Percentiles rank a stretch among this genome's conserved stretches.
phyloP scores from a whole-genome alignment of 2,113 vertebrate species.

The Salvelinus sp. region DNA sequence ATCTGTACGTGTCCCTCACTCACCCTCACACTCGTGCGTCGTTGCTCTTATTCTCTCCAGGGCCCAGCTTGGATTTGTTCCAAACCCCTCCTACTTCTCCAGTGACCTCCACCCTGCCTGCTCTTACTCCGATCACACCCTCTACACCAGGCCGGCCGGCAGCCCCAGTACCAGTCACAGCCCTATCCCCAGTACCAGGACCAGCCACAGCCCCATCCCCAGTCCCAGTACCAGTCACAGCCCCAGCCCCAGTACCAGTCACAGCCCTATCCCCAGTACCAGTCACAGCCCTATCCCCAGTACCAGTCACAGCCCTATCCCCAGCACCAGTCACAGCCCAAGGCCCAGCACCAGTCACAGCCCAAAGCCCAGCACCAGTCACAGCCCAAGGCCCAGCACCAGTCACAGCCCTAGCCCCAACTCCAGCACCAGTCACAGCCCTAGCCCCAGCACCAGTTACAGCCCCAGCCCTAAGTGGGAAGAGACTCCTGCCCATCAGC shows the following conservation, averaged over 20 bases:
- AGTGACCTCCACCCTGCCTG: slow-evolving; percentile 29
- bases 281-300: not conserved
- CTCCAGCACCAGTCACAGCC: no score
- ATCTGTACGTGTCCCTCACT: not conserved
- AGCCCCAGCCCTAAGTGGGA: slow-evolving; percentile 13
- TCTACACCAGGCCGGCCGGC: slow-evolving; percentile 15
- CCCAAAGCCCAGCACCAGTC: not conserved
- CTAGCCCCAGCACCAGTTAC: not conserved
- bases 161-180: slow-evolving; percentile 5
- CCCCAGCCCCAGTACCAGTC: not conserved
- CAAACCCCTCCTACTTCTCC: slow-evolving; percentile 68
- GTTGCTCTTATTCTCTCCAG: slow-evolving; percentile 38
- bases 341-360: no score
- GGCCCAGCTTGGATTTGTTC: slow-evolving; percentile 56
- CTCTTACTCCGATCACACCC: slow-evolving; percentile 12
- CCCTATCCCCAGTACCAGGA: no score
- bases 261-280: not conserved
- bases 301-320: slow-evolving; percentile 13
- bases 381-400: not conserved
- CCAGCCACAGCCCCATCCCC: no score
- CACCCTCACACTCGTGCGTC: slow-evolving; percentile 9
- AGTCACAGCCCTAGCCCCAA: no score
- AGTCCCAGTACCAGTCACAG: slow-evolving; percentile 14
- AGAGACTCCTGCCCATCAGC: slow-evolving; percentile 23
- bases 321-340: slow-evolving; percentile 14